Evolutionary conservation across 1,140 invertebrate genomes (phyloP).

Genomic region (Bombus turneri): DNA sequence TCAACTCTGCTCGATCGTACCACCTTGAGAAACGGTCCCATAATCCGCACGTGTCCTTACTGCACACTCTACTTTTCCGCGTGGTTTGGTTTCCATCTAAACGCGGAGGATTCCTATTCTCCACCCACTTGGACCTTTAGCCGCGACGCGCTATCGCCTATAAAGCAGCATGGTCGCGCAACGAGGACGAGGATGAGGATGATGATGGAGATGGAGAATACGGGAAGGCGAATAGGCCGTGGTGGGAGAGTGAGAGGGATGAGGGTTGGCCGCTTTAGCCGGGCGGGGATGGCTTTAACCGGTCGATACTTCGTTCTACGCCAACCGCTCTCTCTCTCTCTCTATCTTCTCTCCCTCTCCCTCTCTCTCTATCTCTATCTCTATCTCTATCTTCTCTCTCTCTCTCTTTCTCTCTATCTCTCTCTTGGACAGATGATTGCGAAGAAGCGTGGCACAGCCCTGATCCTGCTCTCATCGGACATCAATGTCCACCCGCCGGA

Average conservation of each 20-base stretch:
- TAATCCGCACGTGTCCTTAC: slow-evolving; percentile 1
- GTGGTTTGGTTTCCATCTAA: background rate
- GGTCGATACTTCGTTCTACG: slow-evolving; percentile 67
- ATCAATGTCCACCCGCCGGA: background rate
- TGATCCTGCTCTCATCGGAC: slow-evolving; percentile 37
- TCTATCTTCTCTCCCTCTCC: too few relatives aligned
- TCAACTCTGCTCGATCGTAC: background rate
- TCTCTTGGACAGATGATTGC: slow-evolving; percentile 18
- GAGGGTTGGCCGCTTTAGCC: slow-evolving; percentile 60
- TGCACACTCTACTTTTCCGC: background rate
- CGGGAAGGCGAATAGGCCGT: slow-evolving; percentile 49
- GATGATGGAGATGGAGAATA: slow-evolving; percentile 43
- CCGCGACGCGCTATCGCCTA: too few relatives aligned
- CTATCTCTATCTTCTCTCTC: too few relatives aligned
- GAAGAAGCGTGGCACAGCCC: slow-evolving; percentile 40
- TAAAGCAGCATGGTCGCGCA: background rate
- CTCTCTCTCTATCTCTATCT: too few relatives aligned
- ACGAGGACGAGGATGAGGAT: background rate
- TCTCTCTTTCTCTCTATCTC: background rate
- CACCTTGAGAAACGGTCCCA: background rate
- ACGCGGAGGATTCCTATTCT: background rate
- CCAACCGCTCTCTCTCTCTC: background rate
- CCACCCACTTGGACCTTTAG: background rate
- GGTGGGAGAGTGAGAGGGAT: slow-evolving; percentile 32
- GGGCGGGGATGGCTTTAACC: slow-evolving; percentile 64